Evolutionary conservation across 2,888 invertebrate genomes (phyloP).

Genomic region (Eupeodes luniger): DNA sequence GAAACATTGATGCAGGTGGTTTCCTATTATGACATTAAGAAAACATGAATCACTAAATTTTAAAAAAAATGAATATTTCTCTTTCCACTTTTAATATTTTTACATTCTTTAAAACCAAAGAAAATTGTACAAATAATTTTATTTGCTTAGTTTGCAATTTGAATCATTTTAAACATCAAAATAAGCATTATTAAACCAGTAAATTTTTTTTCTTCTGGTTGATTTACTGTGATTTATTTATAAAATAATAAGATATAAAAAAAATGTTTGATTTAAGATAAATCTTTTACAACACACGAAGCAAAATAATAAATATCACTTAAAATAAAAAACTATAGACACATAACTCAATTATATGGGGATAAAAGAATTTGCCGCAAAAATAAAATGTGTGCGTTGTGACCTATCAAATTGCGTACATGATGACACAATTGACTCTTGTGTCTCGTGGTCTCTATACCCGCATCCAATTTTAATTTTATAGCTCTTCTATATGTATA

Average conservation of each 20-base stretch:
- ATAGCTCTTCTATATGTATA: background rate
- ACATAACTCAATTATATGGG: slow-evolving; percentile 29
- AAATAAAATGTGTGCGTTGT: slow-evolving; percentile 10
- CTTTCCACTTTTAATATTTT: no score
- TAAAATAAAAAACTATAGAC: background rate
- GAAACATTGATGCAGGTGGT: no score
- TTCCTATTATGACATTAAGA: no score
- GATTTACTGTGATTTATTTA: background rate
- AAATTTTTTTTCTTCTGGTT: background rate
- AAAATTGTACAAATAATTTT: no score
- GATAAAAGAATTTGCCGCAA: slow-evolving; percentile 9
- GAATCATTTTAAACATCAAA: background rate
- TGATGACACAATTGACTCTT: slow-evolving; percentile 6
- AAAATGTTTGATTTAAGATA: slow-evolving; percentile 4
- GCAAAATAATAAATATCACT: background rate
- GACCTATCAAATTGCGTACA: slow-evolving; percentile 32
- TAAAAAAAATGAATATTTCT: no score
- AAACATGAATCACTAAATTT: no score
- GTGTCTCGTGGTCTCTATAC: background rate
- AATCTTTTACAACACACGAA: background rate
- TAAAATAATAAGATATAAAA: background rate
- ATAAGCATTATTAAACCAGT: background rate
- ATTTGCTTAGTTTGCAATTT: background rate
- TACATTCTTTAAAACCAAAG: no score
- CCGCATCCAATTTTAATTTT: slow-evolving; percentile 29